Evolutionary conservation across 2,113 vertebrate species (phyloP).

Genomic region (Excalfactoria chinensis): DNA sequence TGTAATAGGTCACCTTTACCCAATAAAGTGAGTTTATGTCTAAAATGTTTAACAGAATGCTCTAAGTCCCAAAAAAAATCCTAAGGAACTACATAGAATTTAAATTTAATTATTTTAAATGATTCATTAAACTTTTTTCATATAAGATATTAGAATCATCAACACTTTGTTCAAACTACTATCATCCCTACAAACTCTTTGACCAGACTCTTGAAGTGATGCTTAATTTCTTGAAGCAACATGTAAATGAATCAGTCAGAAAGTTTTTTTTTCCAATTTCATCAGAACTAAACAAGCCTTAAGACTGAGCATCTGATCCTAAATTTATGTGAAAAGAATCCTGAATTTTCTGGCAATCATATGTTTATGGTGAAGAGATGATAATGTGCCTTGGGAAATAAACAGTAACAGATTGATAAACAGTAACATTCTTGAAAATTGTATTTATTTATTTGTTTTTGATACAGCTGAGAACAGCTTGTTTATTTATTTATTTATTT

Average conservation of each 20-base stretch:
- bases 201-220: background rate
- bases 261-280: background rate
- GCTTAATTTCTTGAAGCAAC: background rate
- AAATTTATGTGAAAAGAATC: background rate
- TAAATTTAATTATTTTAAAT: background rate
- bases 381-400: background rate
- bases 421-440: background rate
- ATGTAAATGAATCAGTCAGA: background rate
- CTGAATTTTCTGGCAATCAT: background rate
- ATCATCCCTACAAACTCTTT: background rate
- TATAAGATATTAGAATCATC: background rate
- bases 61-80: conserved; percentile 16
- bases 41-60: conserved; percentile 29
- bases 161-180: background rate
- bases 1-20: background rate
- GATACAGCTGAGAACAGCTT: no score
- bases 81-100: background rate
- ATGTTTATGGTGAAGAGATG: background rate
- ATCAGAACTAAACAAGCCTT: background rate
- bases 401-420: background rate
- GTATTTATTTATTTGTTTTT: fast-evolving
- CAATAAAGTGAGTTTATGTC: background rate
- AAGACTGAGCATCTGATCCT: background rate
- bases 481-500: background rate
- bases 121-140: background rate